phyloP scores from a whole-genome alignment of 2,888 invertebrate genomes.

The Heteromurus nitidus region DNA sequence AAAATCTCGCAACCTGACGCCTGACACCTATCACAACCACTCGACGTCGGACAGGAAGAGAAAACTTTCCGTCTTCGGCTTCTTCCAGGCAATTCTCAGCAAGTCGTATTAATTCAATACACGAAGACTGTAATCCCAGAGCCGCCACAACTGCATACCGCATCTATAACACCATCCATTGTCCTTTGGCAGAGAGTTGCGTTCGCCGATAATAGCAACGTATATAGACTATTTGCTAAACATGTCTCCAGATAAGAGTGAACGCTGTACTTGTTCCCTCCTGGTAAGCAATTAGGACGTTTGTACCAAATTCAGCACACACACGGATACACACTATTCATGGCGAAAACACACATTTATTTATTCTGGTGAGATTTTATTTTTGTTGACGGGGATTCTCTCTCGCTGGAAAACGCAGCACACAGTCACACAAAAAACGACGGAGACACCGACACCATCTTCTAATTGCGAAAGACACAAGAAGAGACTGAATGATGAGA shows the following conservation, averaged over 20 bases:
- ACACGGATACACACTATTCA: background rate
- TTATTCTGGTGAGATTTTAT: no score
- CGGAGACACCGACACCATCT: background rate
- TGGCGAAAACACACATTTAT: background rate
- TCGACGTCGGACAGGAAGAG: background rate
- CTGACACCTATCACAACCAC: background rate
- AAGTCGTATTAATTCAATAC: no score
- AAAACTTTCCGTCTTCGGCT: background rate
- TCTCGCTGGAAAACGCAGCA: background rate
- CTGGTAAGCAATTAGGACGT: background rate
- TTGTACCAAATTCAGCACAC: no score
- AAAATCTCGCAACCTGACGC: background rate
- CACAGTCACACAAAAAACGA: background rate
- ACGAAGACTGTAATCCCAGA: no score
- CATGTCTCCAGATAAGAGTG: background rate
- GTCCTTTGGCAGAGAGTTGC: no score
- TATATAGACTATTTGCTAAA: no score
- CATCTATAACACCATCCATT: no score
- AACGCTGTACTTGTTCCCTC: background rate
- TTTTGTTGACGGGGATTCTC: background rate
- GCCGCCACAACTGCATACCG: no score
- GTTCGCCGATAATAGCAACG: no score
- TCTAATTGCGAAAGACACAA: background rate
- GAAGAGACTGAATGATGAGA: background rate
- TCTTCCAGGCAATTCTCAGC: background rate